Percentiles rank a stretch among this genome's conserved stretches.
These are phyloP conservation scores for Gymnoscelis rufifasciata DNA, from an alignment of 2,888 invertebrate genomes.

Conservation along the genomic window DNA sequence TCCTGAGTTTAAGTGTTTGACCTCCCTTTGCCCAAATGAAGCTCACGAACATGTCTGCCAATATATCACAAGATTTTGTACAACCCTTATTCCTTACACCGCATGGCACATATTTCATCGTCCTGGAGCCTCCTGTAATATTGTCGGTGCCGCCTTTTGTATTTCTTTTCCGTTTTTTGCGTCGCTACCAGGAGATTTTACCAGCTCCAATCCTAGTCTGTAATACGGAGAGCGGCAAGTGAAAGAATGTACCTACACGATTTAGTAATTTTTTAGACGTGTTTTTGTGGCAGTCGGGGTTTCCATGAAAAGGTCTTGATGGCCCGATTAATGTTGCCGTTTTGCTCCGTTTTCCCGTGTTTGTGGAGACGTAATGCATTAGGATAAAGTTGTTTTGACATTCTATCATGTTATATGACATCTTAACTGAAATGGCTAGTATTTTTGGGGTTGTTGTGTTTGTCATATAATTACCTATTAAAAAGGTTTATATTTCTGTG, in stretches of 20 bases:
- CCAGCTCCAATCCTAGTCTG: constrained; percentile 62
- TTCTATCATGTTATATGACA: not conserved
- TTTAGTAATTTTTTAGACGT: constrained; percentile 36
- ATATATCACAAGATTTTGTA: constrained; percentile 38
- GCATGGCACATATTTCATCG: constrained; percentile 43
- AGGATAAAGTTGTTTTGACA: constrained; percentile 9
- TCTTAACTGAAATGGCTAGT: not conserved
- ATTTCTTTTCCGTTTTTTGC: constrained; percentile 66
- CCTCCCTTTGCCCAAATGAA: constrained; percentile 72
- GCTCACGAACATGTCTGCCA: constrained; percentile 59
- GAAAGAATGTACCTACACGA: constrained; percentile 36
- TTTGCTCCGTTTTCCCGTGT: constrained; percentile 8
- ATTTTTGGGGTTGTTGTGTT: not conserved
- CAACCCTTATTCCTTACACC: constrained; percentile 38
- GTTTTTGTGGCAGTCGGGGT: constrained; percentile 23
- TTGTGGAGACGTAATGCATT: constrained; percentile 13
- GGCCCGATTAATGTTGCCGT: constrained; percentile 20
- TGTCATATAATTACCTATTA: too few relatives aligned
- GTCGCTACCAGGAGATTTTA: constrained; percentile 58
- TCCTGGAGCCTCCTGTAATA: constrained; percentile 32
- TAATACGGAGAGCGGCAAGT: constrained; percentile 47
- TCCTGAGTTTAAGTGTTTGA: constrained; percentile 72
- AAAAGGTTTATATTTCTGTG: too few relatives aligned
- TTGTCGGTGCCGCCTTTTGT: constrained; percentile 60
- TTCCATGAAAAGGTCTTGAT: constrained; percentile 26